Base-by-base conservation (phyloP, 92 coral and sea anemone species). In the Porites cylindrica region DNA sequence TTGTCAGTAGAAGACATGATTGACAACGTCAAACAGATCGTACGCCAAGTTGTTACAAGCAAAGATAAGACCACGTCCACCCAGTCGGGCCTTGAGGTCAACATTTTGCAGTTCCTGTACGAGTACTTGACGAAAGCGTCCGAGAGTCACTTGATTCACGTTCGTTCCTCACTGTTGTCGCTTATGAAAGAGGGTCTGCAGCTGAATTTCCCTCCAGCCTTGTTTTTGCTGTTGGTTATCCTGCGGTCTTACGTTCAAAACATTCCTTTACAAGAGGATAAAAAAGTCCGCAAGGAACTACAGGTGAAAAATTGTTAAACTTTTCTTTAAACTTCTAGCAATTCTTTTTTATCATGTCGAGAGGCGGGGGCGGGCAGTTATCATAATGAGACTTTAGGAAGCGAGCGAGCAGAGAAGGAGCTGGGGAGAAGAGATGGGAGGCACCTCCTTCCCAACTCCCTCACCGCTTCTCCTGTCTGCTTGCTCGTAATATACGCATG, bases 131-230 rank as follows among this genome's bases (percentile, higher is more conserved):
- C 90, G 83, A 89, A 92, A 24, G 91, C 99, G 4, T 82, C 96
- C 2, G 92, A 89, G 64, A 96, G 76, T 67, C 98, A 96, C 72
- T 66, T 96, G 19, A 89, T 92, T 18, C 86, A 87, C 56, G 94
- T 95, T 18, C 96, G 96, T 21, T 81, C 95, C 8, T 91, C 98
- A 16, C 92, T 95, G 63, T 72, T 95, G 53, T 94, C 92, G 16
- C 90, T 96, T 23, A 94, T 95, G 85, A 96, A 96, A 87, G 99
- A 96, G 88, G 99, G 99, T 2, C 83, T 96, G 14, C 99, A 96
- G 51, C 91, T 96, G 13, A 96, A 92, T 84, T 90, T 95, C 19
- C 99, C 98, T 8, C 99, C 98, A 14, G 99, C 99, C 0, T 72
- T 96, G 84, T 96, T 96, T 82, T 86, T 96, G 80, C 64, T 96